Conservation (phyloP, 2,888 invertebrate species). For the Cotesia congregata region DNA sequence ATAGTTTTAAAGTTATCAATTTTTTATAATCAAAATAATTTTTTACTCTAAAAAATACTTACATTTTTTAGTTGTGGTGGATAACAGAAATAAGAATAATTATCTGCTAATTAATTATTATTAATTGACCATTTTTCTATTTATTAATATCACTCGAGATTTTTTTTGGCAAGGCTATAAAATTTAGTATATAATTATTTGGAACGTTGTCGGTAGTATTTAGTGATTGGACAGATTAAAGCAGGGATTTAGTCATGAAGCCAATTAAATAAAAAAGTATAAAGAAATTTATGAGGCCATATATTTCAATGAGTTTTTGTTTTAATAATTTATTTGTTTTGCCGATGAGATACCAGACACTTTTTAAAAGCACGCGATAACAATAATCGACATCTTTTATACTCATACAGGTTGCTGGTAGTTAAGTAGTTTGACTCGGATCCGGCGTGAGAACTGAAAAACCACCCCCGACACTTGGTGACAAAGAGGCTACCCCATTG, state of each 20-base stretch:
- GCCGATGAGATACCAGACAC: conserved; percentile 13
- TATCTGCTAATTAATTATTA: too few relatives aligned
- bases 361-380: conserved; percentile 23
- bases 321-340: conserved; percentile 10
- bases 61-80: too few relatives aligned
- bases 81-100: too few relatives aligned
- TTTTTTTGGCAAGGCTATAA: too few relatives aligned
- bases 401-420: conserved; percentile 3
- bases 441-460: conserved; percentile 42
- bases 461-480: conserved; percentile 46
- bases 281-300: not conserved
- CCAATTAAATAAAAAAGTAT: not conserved
- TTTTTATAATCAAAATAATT: too few relatives aligned
- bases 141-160: too few relatives aligned
- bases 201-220: too few relatives aligned
- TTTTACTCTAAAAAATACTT: too few relatives aligned
- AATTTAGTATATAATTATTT: too few relatives aligned
- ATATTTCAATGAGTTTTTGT: not conserved
- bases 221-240: too few relatives aligned
- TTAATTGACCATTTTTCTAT: too few relatives aligned
- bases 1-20: too few relatives aligned
- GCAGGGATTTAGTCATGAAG: not conserved
- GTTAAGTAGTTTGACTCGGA: not conserved
- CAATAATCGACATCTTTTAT: conserved; percentile 22
- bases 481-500: conserved; percentile 40